Conservation (phyloP, 2,797 vertebrate species). For the Malurus leucopterus region DNA sequence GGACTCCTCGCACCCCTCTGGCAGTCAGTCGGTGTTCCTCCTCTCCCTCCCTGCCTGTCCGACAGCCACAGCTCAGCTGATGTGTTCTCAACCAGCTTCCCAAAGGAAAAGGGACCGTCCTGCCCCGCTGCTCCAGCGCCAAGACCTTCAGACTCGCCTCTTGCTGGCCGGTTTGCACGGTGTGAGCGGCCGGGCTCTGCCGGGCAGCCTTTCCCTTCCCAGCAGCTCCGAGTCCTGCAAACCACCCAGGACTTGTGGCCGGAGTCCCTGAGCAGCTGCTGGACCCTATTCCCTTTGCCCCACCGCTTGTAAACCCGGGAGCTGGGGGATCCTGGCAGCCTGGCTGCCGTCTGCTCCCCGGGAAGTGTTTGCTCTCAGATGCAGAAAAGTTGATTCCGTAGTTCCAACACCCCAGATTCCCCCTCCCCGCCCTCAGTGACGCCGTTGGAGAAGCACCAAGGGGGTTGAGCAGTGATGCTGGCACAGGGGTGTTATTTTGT, state of each 20-base stretch:
- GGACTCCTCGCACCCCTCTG: not conserved
- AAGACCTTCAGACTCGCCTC: not conserved
- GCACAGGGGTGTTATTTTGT: not conserved
- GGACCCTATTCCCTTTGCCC: not conserved
- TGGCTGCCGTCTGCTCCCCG: not conserved
- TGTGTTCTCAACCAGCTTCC: not conserved
- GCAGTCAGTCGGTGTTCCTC: not conserved
- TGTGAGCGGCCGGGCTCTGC: fast-evolving
- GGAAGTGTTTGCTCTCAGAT: not conserved
- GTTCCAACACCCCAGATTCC: not conserved
- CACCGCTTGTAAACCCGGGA: not conserved
- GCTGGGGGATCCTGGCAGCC: not conserved
- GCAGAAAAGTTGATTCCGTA: not conserved
- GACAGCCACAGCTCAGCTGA: not conserved
- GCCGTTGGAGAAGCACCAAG: not conserved
- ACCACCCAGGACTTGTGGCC: not conserved
- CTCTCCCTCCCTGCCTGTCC: not conserved
- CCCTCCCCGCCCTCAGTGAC: not conserved
- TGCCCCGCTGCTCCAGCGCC: not conserved
- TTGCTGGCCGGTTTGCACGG: fast-evolving
- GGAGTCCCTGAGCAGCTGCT: not conserved
- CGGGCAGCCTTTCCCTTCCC: not conserved
- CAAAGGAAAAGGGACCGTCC: not conserved
- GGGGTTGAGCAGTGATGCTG: not conserved
- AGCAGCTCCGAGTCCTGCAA: fast-evolving